These are phyloP conservation scores for Poecilia velifera DNA, from an alignment of 2,797 vertebrate genomes.

Conservation along the genomic window DNA sequence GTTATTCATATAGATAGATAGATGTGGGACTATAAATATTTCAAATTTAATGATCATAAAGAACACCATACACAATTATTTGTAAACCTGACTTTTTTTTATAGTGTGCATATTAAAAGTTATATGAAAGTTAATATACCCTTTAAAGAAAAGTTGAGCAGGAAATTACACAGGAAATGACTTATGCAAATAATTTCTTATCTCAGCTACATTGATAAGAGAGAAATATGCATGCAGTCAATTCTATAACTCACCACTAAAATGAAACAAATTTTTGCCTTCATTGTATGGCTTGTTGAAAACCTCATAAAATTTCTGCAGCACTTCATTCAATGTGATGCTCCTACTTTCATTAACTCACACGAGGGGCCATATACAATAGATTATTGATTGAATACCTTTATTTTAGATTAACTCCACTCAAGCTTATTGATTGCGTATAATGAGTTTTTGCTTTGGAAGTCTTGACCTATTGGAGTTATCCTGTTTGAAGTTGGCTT, in stretches of 20 bases:
- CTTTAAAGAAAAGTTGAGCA: slow-evolving; percentile 15
- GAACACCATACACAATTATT: neutral
- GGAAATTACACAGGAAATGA: slow-evolving; percentile 46
- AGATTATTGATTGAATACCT: slow-evolving; percentile 32
- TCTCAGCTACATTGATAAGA: slow-evolving; percentile 8
- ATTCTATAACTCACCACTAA: slow-evolving; percentile 16
- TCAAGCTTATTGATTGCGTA: slow-evolving; percentile 30
- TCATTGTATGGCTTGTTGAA: slow-evolving; percentile 7
- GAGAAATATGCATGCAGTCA: slow-evolving; percentile 7
- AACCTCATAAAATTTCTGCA: slow-evolving; percentile 1
- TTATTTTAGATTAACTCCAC: slow-evolving; percentile 31
- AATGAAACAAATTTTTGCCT: slow-evolving; percentile 3
- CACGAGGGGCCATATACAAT: neutral
- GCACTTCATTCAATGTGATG: neutral
- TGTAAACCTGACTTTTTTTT: neutral
- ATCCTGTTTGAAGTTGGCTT: neutral
- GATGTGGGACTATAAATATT: neutral
- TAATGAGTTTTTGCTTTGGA: slow-evolving; percentile 26
- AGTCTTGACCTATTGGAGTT: slow-evolving; percentile 23
- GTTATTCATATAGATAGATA: neutral
- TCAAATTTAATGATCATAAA: neutral
- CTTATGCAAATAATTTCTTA: slow-evolving; percentile 21
- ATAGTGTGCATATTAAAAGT: neutral
- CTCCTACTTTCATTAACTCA: slow-evolving; percentile 22
- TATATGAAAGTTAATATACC: slow-evolving; percentile 9